A percentile compares a stretch with the other conserved stretches of the same genome.
Evolutionary conservation across 2,888 invertebrate species (phyloP).

Genomic region (Augochlorella aurata): DNA sequence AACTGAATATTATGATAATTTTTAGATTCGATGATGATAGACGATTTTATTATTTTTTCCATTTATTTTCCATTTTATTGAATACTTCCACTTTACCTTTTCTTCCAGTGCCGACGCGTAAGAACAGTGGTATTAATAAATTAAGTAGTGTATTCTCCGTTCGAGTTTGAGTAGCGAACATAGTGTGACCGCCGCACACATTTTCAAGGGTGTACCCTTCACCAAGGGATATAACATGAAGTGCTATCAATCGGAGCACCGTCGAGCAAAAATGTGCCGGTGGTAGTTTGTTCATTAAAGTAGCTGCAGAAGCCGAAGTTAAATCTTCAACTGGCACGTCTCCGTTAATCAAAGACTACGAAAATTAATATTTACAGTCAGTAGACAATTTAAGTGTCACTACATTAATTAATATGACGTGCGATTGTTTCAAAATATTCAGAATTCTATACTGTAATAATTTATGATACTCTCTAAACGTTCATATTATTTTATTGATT

Average conservation of each 20-base stretch:
- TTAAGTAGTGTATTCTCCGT: constrained; percentile 98
- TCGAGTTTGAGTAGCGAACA: constrained; percentile 94
- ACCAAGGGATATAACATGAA: constrained; percentile 97
- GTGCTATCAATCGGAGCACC: constrained; percentile 95
- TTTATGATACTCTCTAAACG: too few relatives aligned
- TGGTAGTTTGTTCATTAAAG: constrained; percentile 94
- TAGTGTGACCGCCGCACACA: constrained; percentile 95
- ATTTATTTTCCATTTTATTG: background rate
- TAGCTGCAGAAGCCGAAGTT: constrained; percentile 90
- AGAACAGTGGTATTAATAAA: constrained; percentile 96
- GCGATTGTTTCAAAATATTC: background rate
- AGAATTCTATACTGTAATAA: background rate
- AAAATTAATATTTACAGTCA: constrained; percentile 12
- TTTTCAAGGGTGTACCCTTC: constrained; percentile 96
- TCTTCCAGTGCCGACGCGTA: constrained; percentile 96
- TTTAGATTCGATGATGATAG: too few relatives aligned
- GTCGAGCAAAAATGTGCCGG: constrained; percentile 97
- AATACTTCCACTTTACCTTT: constrained; percentile 86
- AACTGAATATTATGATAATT: too few relatives aligned
- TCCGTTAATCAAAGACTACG: constrained; percentile 90
- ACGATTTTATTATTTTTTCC: background rate
- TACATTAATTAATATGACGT: background rate
- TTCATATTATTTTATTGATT: too few relatives aligned
- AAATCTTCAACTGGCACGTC: constrained; percentile 89
- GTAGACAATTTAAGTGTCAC: background rate